A percentile compares a stretch with the other conserved stretches of the same genome.
Evolutionary conservation across 2,888 invertebrate species (phyloP).

Genomic region (Heliconius charithonia): DNA sequence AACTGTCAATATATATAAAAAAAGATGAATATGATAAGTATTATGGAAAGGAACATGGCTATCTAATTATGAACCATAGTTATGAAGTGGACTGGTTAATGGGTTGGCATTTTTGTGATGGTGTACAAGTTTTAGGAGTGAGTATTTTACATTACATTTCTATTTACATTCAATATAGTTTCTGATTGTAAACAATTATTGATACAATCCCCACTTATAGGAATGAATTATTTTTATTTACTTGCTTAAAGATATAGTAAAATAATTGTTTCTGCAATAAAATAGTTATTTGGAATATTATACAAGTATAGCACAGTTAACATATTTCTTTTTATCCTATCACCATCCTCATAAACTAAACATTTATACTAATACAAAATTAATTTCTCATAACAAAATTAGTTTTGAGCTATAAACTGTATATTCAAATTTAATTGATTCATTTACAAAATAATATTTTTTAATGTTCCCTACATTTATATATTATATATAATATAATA

Average conservation of each 20-base stretch:
- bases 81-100: constrained; percentile 98
- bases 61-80: constrained; percentile 96
- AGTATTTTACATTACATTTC: constrained; percentile 60
- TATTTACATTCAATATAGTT: not conserved
- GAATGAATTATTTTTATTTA: not conserved
- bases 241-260: not conserved
- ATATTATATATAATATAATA: no score
- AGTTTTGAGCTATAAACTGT: no score
- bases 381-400: no score
- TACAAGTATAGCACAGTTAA: no score
- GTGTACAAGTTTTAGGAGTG: constrained; percentile 91
- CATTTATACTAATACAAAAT: no score
- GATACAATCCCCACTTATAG: not conserved
- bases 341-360: no score
- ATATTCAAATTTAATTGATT: no score
- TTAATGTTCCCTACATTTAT: no score
- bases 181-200: not conserved
- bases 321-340: no score
- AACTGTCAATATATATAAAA: constrained; percentile 89
- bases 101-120: constrained; percentile 95
- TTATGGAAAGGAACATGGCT: constrained; percentile 94
- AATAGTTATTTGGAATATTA: no score
- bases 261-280: no score
- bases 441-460: no score
- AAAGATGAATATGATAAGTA: constrained; percentile 90